A percentile compares a stretch with the other conserved stretches of the same genome.
phyloP scores from a whole-genome alignment of 2,113 vertebrate genomes.

The Paratilapia polleni region DNA sequence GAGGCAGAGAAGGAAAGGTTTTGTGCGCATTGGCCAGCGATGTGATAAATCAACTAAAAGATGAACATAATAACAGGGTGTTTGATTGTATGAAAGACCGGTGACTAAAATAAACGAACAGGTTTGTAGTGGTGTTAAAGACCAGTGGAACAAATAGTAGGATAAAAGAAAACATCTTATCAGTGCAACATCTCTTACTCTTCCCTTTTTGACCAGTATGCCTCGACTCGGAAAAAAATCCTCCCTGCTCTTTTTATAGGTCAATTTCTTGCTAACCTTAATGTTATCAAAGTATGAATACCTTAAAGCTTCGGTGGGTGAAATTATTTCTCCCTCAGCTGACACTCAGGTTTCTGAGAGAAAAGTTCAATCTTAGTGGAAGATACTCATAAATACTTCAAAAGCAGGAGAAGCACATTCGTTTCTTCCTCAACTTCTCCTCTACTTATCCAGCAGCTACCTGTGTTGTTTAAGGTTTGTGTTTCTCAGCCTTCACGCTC shows the following conservation, averaged over 20 bases:
- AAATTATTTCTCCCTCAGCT: conserved; percentile 23
- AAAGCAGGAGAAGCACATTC: conserved; percentile 51
- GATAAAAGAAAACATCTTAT: background rate
- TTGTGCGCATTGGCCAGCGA: background rate
- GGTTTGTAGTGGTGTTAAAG: background rate
- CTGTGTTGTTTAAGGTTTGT: conserved; percentile 57
- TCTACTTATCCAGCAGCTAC: conserved; percentile 47
- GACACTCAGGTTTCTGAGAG: conserved; percentile 24
- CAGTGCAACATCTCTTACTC: background rate
- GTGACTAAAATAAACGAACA: background rate
- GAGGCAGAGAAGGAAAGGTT: conserved; percentile 15
- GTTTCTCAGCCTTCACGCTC: conserved; percentile 21
- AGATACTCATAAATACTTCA: conserved; percentile 69
- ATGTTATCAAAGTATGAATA: conserved; percentile 25
- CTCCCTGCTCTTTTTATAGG: background rate
- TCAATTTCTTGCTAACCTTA: conserved; percentile 12
- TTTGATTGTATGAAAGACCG: conserved; percentile 10
- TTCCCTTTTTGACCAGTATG: background rate
- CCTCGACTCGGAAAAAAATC: conserved; percentile 7
- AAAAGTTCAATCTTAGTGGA: conserved; percentile 55
- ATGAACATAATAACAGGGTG: background rate
- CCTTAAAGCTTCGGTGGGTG: conserved; percentile 12
- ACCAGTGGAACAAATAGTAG: background rate
- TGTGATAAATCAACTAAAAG: conserved; percentile 41
- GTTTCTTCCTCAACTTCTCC: conserved; percentile 33